These are phyloP conservation scores for Anthopleura sola DNA, from an alignment of 64 coral and sea anemone species.

Conservation along the genomic window DNA sequence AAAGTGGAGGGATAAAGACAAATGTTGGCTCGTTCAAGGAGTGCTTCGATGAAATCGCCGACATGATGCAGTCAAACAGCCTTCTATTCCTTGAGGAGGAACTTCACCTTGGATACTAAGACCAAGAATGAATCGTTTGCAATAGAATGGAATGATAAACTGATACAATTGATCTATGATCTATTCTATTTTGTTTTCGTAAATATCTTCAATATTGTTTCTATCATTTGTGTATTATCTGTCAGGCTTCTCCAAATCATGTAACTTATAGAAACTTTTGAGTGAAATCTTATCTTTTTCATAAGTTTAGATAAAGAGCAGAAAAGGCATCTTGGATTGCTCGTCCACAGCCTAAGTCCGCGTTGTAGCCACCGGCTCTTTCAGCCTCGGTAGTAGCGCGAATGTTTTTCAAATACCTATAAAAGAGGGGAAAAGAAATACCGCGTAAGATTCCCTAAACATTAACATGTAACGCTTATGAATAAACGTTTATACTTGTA, in stretches of 20 bases:
- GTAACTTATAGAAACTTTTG: no score
- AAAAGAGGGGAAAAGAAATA: conserved; percentile 6
- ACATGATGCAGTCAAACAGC: not conserved
- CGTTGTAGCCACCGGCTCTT: conserved; percentile 68
- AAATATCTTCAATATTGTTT: no score
- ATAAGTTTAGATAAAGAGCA: conserved; percentile 48
- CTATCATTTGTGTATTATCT: not conserved
- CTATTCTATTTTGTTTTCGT: no score
- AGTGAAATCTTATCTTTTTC: not conserved
- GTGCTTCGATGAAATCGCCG: conserved; percentile 33
- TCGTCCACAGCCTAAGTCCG: conserved; percentile 83
- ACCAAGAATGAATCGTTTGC: no score
- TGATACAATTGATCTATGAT: no score
- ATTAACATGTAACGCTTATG: not conserved
- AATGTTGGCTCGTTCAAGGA: conserved; percentile 42
- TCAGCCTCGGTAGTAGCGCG: conserved; percentile 71
- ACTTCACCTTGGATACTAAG: no score
- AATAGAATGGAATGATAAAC: no score
- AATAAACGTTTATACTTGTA: not conserved
- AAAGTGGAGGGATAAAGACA: conserved; percentile 17
- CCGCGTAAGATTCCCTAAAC: no score
- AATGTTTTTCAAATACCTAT: conserved; percentile 83
- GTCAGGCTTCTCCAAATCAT: not conserved
- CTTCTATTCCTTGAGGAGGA: not conserved
- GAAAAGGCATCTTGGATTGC: conserved; percentile 95